Conservation (phyloP, 2,113 vertebrate genomes). For the Hippocampus barbouri region DNA sequence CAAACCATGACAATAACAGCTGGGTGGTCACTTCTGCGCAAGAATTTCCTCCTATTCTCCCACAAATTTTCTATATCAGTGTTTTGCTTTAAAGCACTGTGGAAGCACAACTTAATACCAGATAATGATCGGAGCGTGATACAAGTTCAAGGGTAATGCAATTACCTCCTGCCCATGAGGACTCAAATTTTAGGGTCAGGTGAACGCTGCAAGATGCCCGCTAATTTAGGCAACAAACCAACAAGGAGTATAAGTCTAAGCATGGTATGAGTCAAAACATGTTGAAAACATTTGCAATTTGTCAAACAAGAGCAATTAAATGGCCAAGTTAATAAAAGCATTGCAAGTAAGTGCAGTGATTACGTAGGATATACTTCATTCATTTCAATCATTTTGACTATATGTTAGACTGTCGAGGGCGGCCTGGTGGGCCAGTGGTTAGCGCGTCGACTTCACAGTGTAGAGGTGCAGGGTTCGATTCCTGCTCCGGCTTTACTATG, state of each 20-base stretch:
- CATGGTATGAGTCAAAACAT: background rate
- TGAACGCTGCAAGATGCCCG: background rate
- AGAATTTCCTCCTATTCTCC: background rate
- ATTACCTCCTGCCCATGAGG: background rate
- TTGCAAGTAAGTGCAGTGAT: no score
- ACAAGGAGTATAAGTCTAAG: background rate
- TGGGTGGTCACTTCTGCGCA: background rate
- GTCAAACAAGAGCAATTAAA: background rate
- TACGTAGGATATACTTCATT: no score
- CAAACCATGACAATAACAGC: background rate
- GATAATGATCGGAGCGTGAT: slow-evolving; percentile 1
- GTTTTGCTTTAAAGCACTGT: background rate
- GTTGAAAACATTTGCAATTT: background rate
- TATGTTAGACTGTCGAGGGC: no score
- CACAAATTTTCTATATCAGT: background rate
- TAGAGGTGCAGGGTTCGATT: no score
- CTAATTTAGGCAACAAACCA: background rate
- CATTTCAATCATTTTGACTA: no score
- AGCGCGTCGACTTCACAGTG: no score
- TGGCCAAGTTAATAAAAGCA: no score
- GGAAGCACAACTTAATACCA: background rate
- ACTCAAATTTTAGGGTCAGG: background rate
- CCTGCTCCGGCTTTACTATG: no score
- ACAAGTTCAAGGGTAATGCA: background rate
- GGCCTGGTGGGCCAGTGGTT: no score